Evolutionary conservation across 1,140 invertebrate species (phyloP), one percentile per base, ranked within the genome.

Genomic region (Dryas iulia): DNA sequence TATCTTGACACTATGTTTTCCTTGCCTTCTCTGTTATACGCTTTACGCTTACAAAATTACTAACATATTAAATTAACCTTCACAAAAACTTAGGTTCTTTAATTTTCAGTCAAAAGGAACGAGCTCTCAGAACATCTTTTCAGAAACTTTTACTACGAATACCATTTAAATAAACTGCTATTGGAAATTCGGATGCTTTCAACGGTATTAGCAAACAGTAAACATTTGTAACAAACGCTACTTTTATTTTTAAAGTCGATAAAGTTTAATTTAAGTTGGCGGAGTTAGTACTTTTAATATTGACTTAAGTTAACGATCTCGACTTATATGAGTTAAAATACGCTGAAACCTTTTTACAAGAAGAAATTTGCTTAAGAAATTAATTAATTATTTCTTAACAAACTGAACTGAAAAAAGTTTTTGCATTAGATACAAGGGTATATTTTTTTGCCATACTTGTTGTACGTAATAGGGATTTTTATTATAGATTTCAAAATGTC

Each of bases 151-250:
- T 14, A n/a, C 28, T 66, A 53, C 35, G 58, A 47, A 59, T 26
- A 35, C 7, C 39, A 59, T 66, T 66, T 21, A 31, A 66, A 59
- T 59, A 59, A 59, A 33, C 35, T 59, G 28, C 26, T 7, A 54
- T 61, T 26, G 39, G 28, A 59, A 53, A 47, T 60, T 58, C 31
- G 65, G 35, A 66, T 66, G 65, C 65, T 66, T 66, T 66, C 35
- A 66, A 59, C 57, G 28, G 57, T 66, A 59, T 66, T 59, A 66
- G 65, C 39, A 47, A 66, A 66, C 39, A 59, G 64, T 66, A 59
- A 66, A 66, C 57, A 66, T 58, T 47, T 21, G 39, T 47, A 47
- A 21, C 39, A 47, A 47, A 47, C 8, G 64, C 23, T 35, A 30
- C 8, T 39, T 65, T 65, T 53, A 59, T 52, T 66, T 66, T 66